Evolutionary conservation across 53 echinoderm and acorn worm species (phyloP).

Genomic region (Paracentrotus lividus): DNA sequence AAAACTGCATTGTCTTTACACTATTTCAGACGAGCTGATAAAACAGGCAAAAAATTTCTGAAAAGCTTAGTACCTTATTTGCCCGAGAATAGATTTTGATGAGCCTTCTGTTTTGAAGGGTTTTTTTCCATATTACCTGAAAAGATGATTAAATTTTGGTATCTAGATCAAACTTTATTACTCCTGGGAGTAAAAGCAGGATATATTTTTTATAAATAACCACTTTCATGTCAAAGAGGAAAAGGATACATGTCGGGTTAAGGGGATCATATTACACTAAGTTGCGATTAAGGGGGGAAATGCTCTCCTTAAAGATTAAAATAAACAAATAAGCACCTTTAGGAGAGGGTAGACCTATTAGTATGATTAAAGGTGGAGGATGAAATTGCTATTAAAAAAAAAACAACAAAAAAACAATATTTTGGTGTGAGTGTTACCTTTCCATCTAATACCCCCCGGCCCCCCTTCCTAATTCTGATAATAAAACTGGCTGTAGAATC

Average conservation of each 20-base stretch:
- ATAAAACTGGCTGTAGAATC: conserved; percentile 53
- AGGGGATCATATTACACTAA: neutral
- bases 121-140: conserved; percentile 41
- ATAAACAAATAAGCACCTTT: neutral
- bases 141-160: conserved; percentile 54
- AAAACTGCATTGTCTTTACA: neutral
- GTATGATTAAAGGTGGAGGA: neutral
- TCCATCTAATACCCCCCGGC: neutral
- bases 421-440: neutral
- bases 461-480: neutral
- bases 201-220: conserved; percentile 56
- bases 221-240: conserved; percentile 6
- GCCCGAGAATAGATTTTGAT: conserved; percentile 18
- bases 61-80: neutral
- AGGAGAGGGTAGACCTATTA: neutral
- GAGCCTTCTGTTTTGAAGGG: conserved; percentile 56
- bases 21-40: neutral
- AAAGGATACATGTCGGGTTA: conserved; percentile 1
- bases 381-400: neutral
- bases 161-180: conserved; percentile 59
- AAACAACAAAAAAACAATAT: no score
- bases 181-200: conserved; percentile 24
- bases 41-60: neutral
- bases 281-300: neutral
- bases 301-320: neutral